These are phyloP conservation scores for Galaxea fascicularis DNA, from an alignment of 92 coral and sea anemone species.

Conservation along the genomic window DNA sequence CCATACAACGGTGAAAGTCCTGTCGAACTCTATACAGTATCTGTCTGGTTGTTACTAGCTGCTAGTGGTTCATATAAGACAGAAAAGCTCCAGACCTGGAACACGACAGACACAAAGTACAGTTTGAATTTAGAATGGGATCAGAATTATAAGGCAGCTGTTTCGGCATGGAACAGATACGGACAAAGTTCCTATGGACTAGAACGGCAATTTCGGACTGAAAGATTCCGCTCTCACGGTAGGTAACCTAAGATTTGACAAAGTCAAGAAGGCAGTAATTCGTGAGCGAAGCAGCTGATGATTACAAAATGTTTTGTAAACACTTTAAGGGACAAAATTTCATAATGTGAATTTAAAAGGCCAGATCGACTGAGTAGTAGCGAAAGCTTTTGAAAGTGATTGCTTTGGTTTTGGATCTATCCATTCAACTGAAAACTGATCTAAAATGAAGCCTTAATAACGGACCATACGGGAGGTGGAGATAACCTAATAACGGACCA, in stretches of 20 bases:
- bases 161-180: slow-evolving; percentile 36
- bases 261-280: no score
- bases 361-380: no score
- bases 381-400: no score
- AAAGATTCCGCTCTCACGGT: not conserved
- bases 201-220: not conserved
- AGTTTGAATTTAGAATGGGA: slow-evolving; percentile 6
- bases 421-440: no score
- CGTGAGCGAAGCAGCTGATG: no score
- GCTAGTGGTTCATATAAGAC: not conserved
- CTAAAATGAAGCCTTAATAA: no score
- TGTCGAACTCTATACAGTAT: slow-evolving; percentile 6
- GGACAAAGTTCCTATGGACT: slow-evolving; percentile 11
- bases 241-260: not conserved
- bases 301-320: no score
- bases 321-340: no score
- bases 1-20: slow-evolving; percentile 39
- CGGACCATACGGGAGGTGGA: no score
- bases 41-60: not conserved
- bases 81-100: not conserved
- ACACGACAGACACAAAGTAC: not conserved
- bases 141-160: not conserved
- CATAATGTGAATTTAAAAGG: no score
- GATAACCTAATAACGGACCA: no score
- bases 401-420: no score